Evolutionary conservation across 2,888 invertebrate genomes (phyloP), one percentile per base, ranked within the genome.

Genomic region (Orchesella flavescens): DNA sequence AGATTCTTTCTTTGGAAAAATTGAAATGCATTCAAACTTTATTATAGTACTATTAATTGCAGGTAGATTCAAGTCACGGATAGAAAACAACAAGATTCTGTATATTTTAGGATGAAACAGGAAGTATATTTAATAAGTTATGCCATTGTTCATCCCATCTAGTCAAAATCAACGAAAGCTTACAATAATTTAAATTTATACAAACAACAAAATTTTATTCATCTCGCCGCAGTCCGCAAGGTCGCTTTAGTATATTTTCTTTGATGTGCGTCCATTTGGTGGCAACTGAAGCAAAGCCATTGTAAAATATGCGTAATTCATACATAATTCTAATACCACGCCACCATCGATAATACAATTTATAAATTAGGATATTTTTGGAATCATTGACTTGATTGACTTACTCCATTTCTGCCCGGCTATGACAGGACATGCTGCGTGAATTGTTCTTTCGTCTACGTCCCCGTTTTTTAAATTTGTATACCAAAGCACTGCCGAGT

Each of bases 401-500:
- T 66, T 53, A 65, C 65, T 65, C 65, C 65, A 65, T 17, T 65
- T 65, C 1, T 65, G 65, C 5, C 65, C 65, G 1, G 65, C 15
- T 3, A 65, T 65, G 1, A 78, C 76, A 19, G 90, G 90, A 86
- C 90, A 91, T 23, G 90, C 91, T 21, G 90, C 91, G 87, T 91
- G 91, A n/a, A 90, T 78, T 17, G 90, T 91, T 69, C 89, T 86
- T 57, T 88, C 89, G 77, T 91, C 90, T 21, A 90, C 90, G 43
- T 90, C 89, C 15, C 90, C 90, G 88, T 89, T 90, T 83, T 87
- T 89, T 72, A 89, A 86, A n/a, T 90, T 86, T 80, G 90, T 90
- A 84, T 90, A 90, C 91, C 91, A 91, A 84, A 91, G 90, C 44
- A 90, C 90, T 66, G 90, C 90, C 21, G 89, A 88, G 12, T 90